phyloP scores from a whole-genome alignment of 2,113 vertebrate genomes.

The Proteles cristata region DNA sequence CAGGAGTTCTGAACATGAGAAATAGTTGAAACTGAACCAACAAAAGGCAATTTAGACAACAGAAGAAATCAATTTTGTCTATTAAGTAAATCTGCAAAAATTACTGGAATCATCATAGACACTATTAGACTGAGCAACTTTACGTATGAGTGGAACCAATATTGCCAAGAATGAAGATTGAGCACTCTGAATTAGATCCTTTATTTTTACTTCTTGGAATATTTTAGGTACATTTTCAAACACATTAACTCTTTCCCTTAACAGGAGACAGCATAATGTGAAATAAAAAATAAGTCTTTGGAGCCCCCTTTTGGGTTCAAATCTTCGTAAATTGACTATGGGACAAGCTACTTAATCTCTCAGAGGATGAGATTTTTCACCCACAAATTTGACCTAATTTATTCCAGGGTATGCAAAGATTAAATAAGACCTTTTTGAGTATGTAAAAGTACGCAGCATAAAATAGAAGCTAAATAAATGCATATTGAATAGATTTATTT shows the following conservation, averaged over 20 bases:
- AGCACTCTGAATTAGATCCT: background rate
- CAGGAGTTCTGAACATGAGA: background rate
- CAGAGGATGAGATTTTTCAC: background rate
- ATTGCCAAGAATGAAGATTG: background rate
- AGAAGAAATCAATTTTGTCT: background rate
- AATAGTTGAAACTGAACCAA: background rate
- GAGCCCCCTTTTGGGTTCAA: background rate
- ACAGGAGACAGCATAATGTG: background rate
- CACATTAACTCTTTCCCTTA: background rate
- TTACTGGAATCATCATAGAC: background rate
- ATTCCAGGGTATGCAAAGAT: background rate
- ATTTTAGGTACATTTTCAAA: background rate
- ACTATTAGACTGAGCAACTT: background rate
- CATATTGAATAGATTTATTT: background rate
- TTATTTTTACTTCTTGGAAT: background rate
- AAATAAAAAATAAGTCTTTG: constrained; percentile 7
- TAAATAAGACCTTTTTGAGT: constrained; percentile 5
- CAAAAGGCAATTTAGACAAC: background rate
- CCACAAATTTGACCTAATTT: background rate
- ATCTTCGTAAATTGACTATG: background rate
- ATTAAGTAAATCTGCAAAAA: background rate
- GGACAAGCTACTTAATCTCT: background rate
- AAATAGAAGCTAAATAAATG: background rate
- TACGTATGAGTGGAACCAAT: background rate
- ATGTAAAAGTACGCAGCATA: background rate